These are phyloP conservation scores for Lagopus leucura DNA, from an alignment of 2,113 vertebrate genomes.

Conservation along the genomic window DNA sequence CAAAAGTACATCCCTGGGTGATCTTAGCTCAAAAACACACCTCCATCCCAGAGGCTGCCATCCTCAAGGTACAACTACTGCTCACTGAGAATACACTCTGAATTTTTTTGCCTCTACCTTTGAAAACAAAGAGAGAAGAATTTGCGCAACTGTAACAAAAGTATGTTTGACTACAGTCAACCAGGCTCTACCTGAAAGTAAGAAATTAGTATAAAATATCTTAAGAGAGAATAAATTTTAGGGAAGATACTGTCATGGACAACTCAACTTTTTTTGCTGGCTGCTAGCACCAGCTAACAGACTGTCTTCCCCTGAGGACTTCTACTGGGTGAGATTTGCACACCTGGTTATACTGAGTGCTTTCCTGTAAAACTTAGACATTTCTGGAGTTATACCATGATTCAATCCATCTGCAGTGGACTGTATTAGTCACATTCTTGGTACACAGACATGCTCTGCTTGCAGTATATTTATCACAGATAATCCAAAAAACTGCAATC, in stretches of 20 bases:
- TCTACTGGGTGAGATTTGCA: not conserved
- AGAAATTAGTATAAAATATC: not conserved
- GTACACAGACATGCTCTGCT: not conserved
- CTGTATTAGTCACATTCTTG: not conserved
- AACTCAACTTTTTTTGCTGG: not conserved
- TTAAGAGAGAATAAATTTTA: not conserved
- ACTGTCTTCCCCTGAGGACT: not conserved
- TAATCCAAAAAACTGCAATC: not conserved
- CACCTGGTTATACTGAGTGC: not conserved
- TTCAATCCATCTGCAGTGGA: not conserved
- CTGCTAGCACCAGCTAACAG: not conserved
- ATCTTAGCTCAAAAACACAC: not conserved
- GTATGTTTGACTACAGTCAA: not conserved
- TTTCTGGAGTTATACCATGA: not conserved
- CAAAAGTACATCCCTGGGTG: not conserved
- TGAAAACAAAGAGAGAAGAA: not conserved
- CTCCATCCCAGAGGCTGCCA: not conserved
- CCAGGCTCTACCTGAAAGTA: not conserved
- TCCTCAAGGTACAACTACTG: not conserved
- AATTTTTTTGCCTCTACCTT: not conserved
- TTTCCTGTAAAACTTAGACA: not conserved
- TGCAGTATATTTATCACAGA: not conserved
- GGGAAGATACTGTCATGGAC: not conserved
- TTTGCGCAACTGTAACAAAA: not conserved
- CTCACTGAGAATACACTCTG: not conserved